Evolutionary conservation across 1,140 invertebrate species (phyloP).

Genomic region (Aphelenchoides fujianensis): DNA sequence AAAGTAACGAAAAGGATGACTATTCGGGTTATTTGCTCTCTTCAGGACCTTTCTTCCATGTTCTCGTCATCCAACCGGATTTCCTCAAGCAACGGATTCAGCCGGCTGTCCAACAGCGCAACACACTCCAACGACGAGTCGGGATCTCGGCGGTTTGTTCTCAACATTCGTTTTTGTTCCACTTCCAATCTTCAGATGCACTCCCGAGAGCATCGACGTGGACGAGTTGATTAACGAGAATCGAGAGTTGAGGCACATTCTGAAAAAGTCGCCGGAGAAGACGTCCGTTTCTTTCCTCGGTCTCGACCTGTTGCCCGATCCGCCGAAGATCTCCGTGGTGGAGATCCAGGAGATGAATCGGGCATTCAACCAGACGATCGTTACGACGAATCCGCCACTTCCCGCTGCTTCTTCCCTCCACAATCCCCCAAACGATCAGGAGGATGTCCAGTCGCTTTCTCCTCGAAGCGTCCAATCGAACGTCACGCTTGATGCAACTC

Average conservation of each 20-base stretch:
- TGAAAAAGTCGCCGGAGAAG: not conserved
- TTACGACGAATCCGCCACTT: not conserved
- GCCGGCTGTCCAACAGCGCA: no score
- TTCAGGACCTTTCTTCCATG: no score
- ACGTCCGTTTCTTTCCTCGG: not conserved
- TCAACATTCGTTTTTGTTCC: no score
- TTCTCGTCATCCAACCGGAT: no score
- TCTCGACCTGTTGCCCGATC: not conserved
- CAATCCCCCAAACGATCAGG: not conserved
- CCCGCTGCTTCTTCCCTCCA: not conserved
- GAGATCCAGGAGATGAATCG: not conserved
- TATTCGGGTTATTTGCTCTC: no score
- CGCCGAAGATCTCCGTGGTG: not conserved
- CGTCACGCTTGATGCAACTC: not conserved
- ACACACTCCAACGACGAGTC: no score
- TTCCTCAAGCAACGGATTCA: no score
- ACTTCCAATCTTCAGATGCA: not conserved
- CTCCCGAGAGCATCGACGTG: not conserved
- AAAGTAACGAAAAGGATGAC: not conserved
- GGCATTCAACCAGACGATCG: constrained; percentile 1
- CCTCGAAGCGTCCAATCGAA: not conserved
- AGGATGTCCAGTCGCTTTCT: not conserved
- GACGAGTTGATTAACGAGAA: not conserved
- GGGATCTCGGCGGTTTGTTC: no score
- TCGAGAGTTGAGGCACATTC: not conserved